phyloP scores from a whole-genome alignment of 2,113 vertebrate genomes.

The Corythornis madagascariensis region DNA sequence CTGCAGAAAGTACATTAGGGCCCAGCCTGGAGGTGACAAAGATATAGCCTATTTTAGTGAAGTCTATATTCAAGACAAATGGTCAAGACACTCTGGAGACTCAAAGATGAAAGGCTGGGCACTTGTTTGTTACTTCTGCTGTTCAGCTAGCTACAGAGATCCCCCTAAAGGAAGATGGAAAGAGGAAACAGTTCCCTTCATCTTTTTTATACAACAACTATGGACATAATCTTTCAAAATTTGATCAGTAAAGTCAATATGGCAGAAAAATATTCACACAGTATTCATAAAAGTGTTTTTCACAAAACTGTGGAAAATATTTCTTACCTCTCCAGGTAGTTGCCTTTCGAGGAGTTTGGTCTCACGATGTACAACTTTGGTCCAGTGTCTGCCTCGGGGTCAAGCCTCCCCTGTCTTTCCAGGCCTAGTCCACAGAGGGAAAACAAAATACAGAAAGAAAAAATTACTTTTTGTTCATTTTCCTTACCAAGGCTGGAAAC shows the following conservation, averaged over 20 bases:
- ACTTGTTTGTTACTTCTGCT: background rate
- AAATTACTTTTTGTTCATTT: constrained; percentile 40
- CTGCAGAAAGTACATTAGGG: constrained; percentile 18
- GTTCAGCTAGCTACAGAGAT: background rate
- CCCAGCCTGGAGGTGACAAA: background rate
- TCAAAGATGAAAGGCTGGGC: background rate
- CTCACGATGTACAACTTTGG: background rate
- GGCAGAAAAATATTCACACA: background rate
- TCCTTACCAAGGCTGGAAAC: background rate
- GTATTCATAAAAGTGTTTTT: background rate
- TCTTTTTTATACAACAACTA: background rate
- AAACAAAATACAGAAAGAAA: constrained; percentile 5
- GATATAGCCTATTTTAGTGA: background rate
- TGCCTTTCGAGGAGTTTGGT: background rate
- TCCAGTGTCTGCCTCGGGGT: background rate
- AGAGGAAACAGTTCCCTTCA: background rate
- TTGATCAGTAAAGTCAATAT: background rate
- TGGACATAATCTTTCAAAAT: background rate
- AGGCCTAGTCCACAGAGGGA: constrained; percentile 1
- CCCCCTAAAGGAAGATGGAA: background rate
- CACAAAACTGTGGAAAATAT: background rate
- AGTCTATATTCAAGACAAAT: constrained; percentile 31
- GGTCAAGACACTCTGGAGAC: background rate
- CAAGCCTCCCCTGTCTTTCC: background rate
- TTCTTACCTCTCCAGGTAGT: background rate